Evolutionary conservation across 2,113 vertebrate species (phyloP).

Genomic region (Isichthys henryi): DNA sequence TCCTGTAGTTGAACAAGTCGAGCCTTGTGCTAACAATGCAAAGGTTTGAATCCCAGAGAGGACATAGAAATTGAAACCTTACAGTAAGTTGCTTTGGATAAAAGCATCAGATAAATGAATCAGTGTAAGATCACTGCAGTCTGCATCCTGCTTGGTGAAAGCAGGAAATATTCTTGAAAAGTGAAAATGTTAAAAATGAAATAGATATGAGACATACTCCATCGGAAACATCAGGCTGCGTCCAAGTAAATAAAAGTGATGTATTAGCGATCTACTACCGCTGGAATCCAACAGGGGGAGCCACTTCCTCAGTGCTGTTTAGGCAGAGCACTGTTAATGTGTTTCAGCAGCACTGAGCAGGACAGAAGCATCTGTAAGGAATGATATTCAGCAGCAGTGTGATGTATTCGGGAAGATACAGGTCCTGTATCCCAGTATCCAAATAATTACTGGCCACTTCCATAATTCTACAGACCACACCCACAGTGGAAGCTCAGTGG

Average conservation of each 20-base stretch:
- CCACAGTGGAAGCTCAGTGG: background rate
- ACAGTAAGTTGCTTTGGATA: background rate
- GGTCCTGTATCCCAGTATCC: background rate
- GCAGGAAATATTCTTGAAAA: background rate
- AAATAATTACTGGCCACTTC: background rate
- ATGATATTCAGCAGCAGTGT: background rate
- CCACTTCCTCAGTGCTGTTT: background rate
- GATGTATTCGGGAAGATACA: too few relatives aligned
- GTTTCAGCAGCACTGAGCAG: background rate
- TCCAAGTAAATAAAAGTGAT: background rate
- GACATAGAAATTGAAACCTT: background rate
- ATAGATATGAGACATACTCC: background rate
- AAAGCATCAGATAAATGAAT: background rate
- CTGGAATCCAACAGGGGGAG: background rate
- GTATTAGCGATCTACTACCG: background rate
- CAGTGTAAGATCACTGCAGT: background rate
- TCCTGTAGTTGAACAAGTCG: background rate
- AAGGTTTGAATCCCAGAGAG: background rate
- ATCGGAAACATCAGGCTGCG: background rate
- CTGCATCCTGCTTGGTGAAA: background rate
- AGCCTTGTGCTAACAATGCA: background rate
- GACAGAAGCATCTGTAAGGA: background rate
- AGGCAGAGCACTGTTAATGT: background rate
- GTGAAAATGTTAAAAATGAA: background rate
- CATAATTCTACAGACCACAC: background rate